Evolutionary conservation across 2,113 vertebrate species (phyloP).

Genomic region (Pholis gunnellus): DNA sequence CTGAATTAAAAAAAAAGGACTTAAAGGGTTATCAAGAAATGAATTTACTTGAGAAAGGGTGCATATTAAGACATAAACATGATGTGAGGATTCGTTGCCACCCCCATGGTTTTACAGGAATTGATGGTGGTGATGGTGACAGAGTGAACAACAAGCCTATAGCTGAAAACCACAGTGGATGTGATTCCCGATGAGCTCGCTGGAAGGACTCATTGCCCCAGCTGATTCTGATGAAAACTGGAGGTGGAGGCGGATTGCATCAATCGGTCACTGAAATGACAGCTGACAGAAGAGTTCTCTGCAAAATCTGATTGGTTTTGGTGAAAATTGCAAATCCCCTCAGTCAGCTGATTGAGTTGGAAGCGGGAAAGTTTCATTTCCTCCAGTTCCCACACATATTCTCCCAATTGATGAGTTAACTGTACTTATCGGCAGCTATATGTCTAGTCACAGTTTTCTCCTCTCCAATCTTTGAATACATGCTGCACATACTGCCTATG

Average conservation of each 20-base stretch:
- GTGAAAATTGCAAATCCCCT: background rate
- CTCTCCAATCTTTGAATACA: background rate
- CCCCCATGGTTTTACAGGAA: background rate
- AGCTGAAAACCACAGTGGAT: background rate
- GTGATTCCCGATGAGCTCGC: background rate
- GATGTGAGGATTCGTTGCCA: background rate
- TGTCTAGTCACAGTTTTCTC: background rate
- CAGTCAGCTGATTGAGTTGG: conserved; percentile 3
- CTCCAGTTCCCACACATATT: background rate
- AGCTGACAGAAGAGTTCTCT: background rate
- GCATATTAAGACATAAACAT: background rate
- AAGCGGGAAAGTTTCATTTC: background rate
- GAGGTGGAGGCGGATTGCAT: background rate
- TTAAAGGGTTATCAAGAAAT: background rate
- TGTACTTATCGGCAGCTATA: background rate
- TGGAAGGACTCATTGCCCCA: background rate
- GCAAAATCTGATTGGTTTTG: conserved; percentile 9
- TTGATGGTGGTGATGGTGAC: background rate
- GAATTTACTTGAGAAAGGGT: background rate
- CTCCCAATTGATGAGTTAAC: background rate
- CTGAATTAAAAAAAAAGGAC: background rate
- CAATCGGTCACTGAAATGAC: background rate
- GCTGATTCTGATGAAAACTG: conserved; percentile 11
- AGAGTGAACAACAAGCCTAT: background rate
- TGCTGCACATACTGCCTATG: background rate